A percentile compares a stretch with the other conserved stretches of the same genome.
These are phyloP conservation scores for Arothron firmamentum DNA, from an alignment of 2,113 vertebrate species.

Conservation along the genomic window DNA sequence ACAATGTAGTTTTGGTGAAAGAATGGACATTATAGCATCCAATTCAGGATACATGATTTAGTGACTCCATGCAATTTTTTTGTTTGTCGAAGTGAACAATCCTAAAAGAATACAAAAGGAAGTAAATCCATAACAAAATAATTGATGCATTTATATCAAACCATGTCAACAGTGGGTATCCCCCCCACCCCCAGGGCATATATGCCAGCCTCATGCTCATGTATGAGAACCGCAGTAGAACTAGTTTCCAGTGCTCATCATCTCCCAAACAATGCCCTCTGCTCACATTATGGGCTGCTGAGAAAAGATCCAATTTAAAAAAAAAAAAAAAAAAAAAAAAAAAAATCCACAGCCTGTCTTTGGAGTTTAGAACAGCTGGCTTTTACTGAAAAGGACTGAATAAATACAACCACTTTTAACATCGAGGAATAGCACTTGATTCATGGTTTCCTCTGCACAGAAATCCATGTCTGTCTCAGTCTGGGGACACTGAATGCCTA, in stretches of 20 bases:
- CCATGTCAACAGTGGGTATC: too few relatives aligned
- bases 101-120: too few relatives aligned
- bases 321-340: background rate
- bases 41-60: conserved; percentile 50
- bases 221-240: conserved; percentile 67
- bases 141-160: too few relatives aligned
- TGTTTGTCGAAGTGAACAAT: background rate
- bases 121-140: too few relatives aligned
- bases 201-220: conserved; percentile 47
- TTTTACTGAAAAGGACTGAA: background rate
- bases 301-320: conserved; percentile 30
- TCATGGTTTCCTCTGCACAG: conserved; percentile 6
- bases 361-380: background rate
- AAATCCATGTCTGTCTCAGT: conserved; percentile 38
- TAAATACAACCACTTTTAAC: background rate
- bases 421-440: background rate
- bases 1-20: conserved; percentile 3
- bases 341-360: conserved; percentile 17
- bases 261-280: conserved; percentile 72
- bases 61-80: conserved; percentile 24
- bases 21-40: conserved; percentile 17
- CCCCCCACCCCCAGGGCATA: too few relatives aligned
- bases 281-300: conserved; percentile 52
- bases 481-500: conserved; percentile 40
- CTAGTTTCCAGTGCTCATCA: conserved; percentile 58